Percentiles rank a stretch among this genome's conserved stretches.
phyloP scores from a whole-genome alignment of 2,797 vertebrate genomes.

The Sciaenops ocellatus region DNA sequence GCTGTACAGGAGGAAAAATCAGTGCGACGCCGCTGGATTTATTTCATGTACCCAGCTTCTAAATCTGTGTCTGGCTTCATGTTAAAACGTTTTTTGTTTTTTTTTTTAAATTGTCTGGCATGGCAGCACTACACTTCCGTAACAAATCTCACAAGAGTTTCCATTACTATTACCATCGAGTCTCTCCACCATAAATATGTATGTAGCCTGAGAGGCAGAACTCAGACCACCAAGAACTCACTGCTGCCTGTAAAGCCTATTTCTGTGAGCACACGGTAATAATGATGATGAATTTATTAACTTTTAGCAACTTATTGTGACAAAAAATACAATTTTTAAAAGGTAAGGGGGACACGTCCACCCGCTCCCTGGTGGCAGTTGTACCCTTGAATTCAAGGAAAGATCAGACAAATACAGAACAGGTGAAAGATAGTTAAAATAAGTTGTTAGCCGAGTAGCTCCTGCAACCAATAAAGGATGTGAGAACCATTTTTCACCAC shows the following conservation, averaged over 20 bases:
- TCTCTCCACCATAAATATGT: no score
- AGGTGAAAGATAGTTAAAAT: conserved; percentile 3
- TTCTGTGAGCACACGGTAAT: not conserved
- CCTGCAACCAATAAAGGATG: conserved; percentile 5
- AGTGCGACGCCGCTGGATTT: no score
- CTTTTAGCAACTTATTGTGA: not conserved
- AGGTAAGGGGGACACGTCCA: not conserved
- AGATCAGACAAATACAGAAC: not conserved
- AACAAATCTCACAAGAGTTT: no score
- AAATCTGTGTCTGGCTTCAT: no score
- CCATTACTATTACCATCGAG: no score
- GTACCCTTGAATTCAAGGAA: not conserved
- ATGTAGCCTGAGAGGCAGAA: conserved; percentile 4
- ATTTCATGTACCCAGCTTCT: no score
- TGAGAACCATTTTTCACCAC: not conserved
- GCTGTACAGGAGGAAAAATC: no score
- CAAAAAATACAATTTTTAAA: not conserved
- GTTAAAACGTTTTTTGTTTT: no score
- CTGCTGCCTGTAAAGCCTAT: not conserved
- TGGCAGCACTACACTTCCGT: no score
- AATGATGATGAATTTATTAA: not conserved
- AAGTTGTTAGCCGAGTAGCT: not conserved
- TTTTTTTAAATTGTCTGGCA: no score
- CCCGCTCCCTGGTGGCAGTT: not conserved
- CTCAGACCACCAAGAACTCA: not conserved